These are phyloP conservation scores for Amphiduros pacificus DNA, from an alignment of 2,888 invertebrate species.

Conservation along the genomic window DNA sequence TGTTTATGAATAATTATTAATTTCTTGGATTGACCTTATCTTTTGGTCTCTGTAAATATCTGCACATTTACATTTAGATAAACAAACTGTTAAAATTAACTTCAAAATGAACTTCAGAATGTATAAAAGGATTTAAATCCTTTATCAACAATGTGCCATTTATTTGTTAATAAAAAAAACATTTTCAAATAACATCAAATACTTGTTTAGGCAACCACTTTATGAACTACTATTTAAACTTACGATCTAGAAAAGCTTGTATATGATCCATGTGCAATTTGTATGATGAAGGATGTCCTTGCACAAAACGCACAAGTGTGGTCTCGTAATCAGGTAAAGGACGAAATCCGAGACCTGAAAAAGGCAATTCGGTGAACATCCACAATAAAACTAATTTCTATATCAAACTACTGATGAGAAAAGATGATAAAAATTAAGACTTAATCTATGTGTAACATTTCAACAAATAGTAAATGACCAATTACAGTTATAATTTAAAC, in stretches of 20 bases:
- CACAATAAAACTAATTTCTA: too few species aligned
- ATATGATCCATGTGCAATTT: slow-evolving; percentile 48
- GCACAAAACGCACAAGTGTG: slow-evolving; percentile 90
- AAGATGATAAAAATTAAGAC: too few species aligned
- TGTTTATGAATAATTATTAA: too few species aligned
- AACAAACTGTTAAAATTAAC: background rate
- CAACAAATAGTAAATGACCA: too few species aligned
- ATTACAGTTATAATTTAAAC: too few species aligned
- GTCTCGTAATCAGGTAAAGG: slow-evolving; percentile 94
- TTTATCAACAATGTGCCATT: background rate
- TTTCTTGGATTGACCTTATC: too few species aligned
- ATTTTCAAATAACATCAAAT: too few species aligned
- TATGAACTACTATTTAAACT: slow-evolving; percentile 49
- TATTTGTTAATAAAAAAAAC: background rate
- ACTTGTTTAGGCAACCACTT: background rate
- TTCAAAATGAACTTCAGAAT: background rate
- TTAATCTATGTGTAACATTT: too few species aligned
- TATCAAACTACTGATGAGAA: too few species aligned
- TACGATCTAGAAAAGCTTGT: slow-evolving; percentile 73
- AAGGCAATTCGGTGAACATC: too few species aligned
- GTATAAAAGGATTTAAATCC: background rate
- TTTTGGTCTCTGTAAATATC: too few species aligned
- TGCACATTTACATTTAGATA: background rate
- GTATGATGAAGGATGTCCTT: slow-evolving; percentile 38
- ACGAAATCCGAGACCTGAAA: slow-evolving; percentile 57